Conservation (phyloP, 2,797 vertebrate genomes). For the Sebastolobus altivelis region DNA sequence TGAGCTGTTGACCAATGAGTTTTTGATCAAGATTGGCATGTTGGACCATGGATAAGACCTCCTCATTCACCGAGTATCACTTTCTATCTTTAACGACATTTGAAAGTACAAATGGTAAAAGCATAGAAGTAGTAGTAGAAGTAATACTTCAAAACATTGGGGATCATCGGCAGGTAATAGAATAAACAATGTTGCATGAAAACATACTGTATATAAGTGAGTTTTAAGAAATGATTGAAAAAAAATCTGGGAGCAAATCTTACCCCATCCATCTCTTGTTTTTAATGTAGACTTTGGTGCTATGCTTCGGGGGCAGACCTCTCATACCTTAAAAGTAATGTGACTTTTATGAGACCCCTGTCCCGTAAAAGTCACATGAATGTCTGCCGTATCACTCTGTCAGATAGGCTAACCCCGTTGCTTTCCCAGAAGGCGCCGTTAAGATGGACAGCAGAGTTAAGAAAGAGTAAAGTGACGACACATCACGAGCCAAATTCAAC, state of each 20-base stretch:
- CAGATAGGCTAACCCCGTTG: slow-evolving; percentile 25
- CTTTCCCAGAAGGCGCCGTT: slow-evolving; percentile 39
- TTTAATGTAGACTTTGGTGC: slow-evolving; percentile 13
- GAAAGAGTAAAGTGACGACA: slow-evolving; percentile 20
- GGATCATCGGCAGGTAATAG: background rate
- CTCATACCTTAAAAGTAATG: slow-evolving; percentile 44
- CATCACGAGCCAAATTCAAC: slow-evolving; percentile 19
- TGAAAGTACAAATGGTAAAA: background rate
- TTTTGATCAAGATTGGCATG: background rate
- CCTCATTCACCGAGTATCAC: background rate
- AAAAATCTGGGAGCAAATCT: background rate
- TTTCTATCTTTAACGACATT: background rate
- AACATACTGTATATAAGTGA: background rate
- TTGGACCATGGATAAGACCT: slow-evolving; percentile 11
- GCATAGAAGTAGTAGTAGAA: background rate
- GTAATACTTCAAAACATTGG: background rate
- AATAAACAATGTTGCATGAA: background rate
- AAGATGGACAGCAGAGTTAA: slow-evolving; percentile 22
- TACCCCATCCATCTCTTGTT: background rate
- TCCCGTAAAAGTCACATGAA: slow-evolving; percentile 59
- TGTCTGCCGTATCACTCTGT: slow-evolving; percentile 40
- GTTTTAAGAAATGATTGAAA: background rate
- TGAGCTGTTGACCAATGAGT: slow-evolving; percentile 23
- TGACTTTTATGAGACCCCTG: slow-evolving; percentile 57
- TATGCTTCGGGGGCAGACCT: slow-evolving; percentile 1